Base-by-base conservation (phyloP, 2,113 vertebrate species). In the Mastomys natalensis region DNA sequence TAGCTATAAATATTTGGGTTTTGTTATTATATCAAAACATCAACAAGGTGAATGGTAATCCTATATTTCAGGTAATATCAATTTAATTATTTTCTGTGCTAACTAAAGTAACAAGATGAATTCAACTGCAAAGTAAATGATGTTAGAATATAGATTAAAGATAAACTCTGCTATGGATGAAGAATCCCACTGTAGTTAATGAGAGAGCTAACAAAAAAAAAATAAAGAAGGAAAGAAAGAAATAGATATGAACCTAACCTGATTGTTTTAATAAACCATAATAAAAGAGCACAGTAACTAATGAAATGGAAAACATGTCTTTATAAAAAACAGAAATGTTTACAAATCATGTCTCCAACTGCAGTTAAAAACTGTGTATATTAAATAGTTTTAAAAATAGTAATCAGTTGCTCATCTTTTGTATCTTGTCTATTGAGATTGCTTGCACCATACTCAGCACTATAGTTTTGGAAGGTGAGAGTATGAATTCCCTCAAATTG, bases 21-120 rank as follows among this genome's bases (percentile, higher is more conserved):
- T 88, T 95, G 37, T 48, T 82, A 84, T 93, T 90, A 53, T n/a
- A 92, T 80, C 40, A 81, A 22, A 95, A 86, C 11, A 90, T 64
- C 16, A 73, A 80, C 8, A 89, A 5, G n/a, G 58, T 87, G 29
- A 19, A 93, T 91, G 34, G 68, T 24, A 60, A 55, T 77, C 17
- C 34, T 95, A 40, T 19, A 72, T 90, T 66, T 58, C 51, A 94
- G 85, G 86, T 87, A 26, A 19, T 7, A 84, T 45, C 17, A 89
- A 40, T 74, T 0, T 3, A 70, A 45, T 13, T 60, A 6, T 72
- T 40, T 17, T 95, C 11, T 90, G 17, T 58, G 17, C 7, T 77
- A 90, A 87, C 15, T 86, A 86, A 86, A 74, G 34, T 26, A 90
- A 74, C 4, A 80, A 85, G 40, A 76, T 87, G 26, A 78, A 93